A percentile compares a stretch with the other conserved stretches of the same genome.
These are phyloP conservation scores for Apotomis capreana DNA, from an alignment of 2,888 invertebrate species.

Conservation along the genomic window DNA sequence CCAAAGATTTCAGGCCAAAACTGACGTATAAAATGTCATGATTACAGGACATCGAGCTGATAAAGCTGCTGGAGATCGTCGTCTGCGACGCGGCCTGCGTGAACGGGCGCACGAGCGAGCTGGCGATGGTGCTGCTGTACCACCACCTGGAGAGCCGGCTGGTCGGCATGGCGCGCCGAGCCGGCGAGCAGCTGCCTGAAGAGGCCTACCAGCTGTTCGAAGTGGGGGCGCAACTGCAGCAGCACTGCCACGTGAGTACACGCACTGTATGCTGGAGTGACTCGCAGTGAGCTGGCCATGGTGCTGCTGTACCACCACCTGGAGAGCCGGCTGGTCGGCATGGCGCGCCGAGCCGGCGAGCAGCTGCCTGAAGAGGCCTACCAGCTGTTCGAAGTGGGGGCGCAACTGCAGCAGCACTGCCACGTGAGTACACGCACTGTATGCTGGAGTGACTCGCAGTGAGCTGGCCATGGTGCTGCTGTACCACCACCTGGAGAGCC, in stretches of 20 bases:
- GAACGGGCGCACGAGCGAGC: constrained; percentile 88
- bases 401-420: too few relatives aligned
- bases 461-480: constrained; percentile 89
- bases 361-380: too few relatives aligned
- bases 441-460: constrained; percentile 58
- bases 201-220: constrained; percentile 86
- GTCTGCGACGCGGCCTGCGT: constrained; percentile 90
- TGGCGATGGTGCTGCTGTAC: constrained; percentile 89
- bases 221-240: constrained; percentile 88
- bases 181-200: constrained; percentile 57
- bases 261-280: too few relatives aligned
- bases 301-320: neutral
- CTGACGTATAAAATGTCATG: neutral
- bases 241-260: constrained; percentile 86
- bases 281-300: too few relatives aligned
- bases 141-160: constrained; percentile 82
- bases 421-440: too few relatives aligned
- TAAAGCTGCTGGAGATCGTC: constrained; percentile 88
- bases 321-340: too few relatives aligned
- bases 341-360: too few relatives aligned
- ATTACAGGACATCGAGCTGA: constrained; percentile 83
- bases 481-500: too few relatives aligned
- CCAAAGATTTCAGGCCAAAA: too few relatives aligned
- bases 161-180: constrained; percentile 56
- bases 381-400: too few relatives aligned